Evolutionary conservation across 1,140 invertebrate genomes (phyloP).

Genomic region (Drosophila pruinosa): DNA sequence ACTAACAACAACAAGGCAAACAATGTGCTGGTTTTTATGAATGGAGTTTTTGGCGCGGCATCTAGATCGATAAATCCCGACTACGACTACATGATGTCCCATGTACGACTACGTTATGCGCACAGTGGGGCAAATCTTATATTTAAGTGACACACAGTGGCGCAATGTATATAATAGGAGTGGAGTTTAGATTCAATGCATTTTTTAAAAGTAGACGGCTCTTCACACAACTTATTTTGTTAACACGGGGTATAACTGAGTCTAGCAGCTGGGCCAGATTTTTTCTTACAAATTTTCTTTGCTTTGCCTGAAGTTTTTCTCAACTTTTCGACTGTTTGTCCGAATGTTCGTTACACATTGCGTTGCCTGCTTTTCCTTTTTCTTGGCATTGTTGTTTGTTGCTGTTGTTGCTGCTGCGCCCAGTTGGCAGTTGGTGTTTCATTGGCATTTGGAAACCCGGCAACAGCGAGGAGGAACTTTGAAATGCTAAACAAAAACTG

Average conservation of each 20-base stretch:
- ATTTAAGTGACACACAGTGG: neutral
- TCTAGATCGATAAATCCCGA: conserved; percentile 81
- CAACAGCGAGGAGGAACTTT: conserved; percentile 50
- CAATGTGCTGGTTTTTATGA: conserved; percentile 82
- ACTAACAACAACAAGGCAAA: conserved; percentile 44
- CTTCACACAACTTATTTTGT: no score
- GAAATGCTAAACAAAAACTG: conserved; percentile 43
- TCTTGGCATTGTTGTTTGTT: neutral
- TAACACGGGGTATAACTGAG: neutral
- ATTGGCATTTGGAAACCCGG: conserved; percentile 70
- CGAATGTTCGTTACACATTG: conserved; percentile 42
- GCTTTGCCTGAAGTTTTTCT: conserved; percentile 24
- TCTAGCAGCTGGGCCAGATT: neutral
- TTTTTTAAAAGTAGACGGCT: no score
- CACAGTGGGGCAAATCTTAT: conserved; percentile 47
- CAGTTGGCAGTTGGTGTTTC: conserved; percentile 12
- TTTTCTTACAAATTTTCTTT: conserved; percentile 26
- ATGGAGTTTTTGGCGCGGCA: conserved; percentile 81
- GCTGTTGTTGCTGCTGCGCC: conserved; percentile 37
- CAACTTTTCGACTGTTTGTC: conserved; percentile 34
- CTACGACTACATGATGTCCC: conserved; percentile 53
- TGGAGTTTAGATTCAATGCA: no score
- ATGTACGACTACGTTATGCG: conserved; percentile 29
- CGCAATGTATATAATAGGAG: no score
- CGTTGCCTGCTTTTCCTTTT: conserved; percentile 13